These are phyloP conservation scores for Notothenia coriiceps DNA, from an alignment of 2,113 vertebrate genomes.

Conservation along the genomic window DNA sequence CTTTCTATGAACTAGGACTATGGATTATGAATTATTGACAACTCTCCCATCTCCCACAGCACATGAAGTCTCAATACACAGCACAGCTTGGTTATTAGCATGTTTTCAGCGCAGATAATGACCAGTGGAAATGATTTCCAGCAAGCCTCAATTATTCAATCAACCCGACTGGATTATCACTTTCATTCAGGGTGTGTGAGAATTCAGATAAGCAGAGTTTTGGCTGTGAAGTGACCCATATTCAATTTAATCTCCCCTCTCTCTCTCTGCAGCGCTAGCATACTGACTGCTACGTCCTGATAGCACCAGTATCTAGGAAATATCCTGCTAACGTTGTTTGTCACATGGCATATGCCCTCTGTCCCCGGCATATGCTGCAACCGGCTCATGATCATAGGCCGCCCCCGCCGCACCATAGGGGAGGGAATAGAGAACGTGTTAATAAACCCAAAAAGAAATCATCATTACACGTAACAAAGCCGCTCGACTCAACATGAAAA, in stretches of 20 bases:
- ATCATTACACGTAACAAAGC: slow-evolving; percentile 15
- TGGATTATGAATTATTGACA: slow-evolving; percentile 65
- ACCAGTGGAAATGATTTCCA: slow-evolving; percentile 49
- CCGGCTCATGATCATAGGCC: neutral
- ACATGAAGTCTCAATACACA: slow-evolving; percentile 23
- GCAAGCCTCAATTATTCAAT: slow-evolving; percentile 62
- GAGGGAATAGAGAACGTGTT: neutral
- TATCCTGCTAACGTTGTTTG: slow-evolving; percentile 34
- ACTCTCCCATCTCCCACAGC: slow-evolving; percentile 13
- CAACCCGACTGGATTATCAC: slow-evolving; percentile 53
- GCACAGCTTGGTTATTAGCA: slow-evolving; percentile 35
- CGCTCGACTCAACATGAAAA: slow-evolving; percentile 16
- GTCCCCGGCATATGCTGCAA: slow-evolving; percentile 5
- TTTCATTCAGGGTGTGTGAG: slow-evolving; percentile 61
- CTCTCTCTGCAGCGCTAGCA: slow-evolving; percentile 19
- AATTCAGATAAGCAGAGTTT: slow-evolving; percentile 72
- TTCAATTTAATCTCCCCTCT: slow-evolving; percentile 62
- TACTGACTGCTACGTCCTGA: slow-evolving; percentile 36
- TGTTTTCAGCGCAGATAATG: slow-evolving; percentile 56
- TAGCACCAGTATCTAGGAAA: slow-evolving; percentile 45
- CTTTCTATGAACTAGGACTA: slow-evolving; percentile 25
- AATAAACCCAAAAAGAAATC: neutral
- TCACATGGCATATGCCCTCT: slow-evolving; percentile 32
- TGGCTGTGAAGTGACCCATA: slow-evolving; percentile 69
- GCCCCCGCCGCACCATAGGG: neutral